Evolutionary conservation across 2,888 invertebrate genomes (phyloP), one percentile per base, ranked within the genome.

Genomic region (Gastrophysa polygoni): DNA sequence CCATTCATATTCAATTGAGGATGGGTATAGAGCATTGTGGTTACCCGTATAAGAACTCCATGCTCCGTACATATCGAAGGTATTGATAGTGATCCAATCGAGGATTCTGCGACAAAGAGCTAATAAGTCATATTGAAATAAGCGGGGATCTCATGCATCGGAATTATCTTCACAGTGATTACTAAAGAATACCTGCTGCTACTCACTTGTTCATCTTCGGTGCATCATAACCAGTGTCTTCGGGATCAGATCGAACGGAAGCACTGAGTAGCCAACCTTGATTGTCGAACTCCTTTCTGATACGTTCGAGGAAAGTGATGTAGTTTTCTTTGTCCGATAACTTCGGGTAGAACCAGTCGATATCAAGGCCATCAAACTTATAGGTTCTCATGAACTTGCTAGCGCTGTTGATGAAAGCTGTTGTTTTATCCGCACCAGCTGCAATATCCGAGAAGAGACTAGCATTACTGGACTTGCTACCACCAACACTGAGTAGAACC

Each of bases 21-120:
- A 82, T 24, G 78, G 77, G 60, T 85, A 85, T 0, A 92, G 81
- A 0, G 89, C 87, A 0, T 91, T 84, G 73, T 91, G 89, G 52
- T 88, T 85, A 0, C 89, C 90, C 0, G 89, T 87, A 0, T 80
- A 80, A 0, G 75, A 34, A 43, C 91, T 88, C 87, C 89, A 89
- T 6, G 43, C 78, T 0, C 90, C 90, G 70, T 90, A 87, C 72
- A 90, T 82, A 74, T 92, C 91, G 69, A 91, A 92, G 0, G 89
- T 78, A 90, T 92, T 91, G 0, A 92, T 73, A 70, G 88, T 87
- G 43, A 91, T 85, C 43, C 88, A 83, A 71, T 92, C 87, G 24
- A 91, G 75, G 65, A 87, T 82, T 57, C 87, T 87, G 65, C n/a
- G 74, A 73, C 50, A 48, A 48, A 6, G 29, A 29, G 4, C 17